Percentiles rank a stretch among this genome's conserved stretches.
Evolutionary conservation across 1,140 invertebrate species (phyloP).

Genomic region (Atta texana): DNA sequence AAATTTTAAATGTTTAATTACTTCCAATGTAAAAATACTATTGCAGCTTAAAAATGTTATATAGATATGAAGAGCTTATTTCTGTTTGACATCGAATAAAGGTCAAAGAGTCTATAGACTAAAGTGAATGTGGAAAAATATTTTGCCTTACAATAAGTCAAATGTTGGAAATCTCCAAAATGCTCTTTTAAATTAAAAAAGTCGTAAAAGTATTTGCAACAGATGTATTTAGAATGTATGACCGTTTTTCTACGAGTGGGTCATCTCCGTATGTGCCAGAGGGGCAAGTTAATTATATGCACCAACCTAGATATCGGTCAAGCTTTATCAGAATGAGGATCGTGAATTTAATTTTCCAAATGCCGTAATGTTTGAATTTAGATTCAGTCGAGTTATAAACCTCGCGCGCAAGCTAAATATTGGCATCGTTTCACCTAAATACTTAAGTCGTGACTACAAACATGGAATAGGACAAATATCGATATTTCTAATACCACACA

Average conservation of each 20-base stretch:
- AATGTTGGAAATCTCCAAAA: background rate
- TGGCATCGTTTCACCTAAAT: background rate
- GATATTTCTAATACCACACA: background rate
- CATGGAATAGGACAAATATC: background rate
- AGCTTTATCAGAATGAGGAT: slow-evolving; percentile 29
- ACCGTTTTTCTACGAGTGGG: slow-evolving; percentile 50
- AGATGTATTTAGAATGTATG: slow-evolving; percentile 35
- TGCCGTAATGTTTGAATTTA: background rate
- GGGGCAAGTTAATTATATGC: slow-evolving; percentile 44
- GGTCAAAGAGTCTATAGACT: slow-evolving; percentile 15
- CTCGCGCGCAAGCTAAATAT: background rate
- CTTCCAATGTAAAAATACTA: background rate
- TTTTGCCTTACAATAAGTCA: background rate
- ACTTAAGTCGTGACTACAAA: background rate
- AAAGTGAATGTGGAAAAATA: background rate
- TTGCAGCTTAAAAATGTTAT: background rate
- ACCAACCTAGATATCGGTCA: slow-evolving; percentile 43
- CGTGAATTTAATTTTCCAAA: background rate
- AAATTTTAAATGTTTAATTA: background rate
- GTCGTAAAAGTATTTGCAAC: slow-evolving; percentile 7
- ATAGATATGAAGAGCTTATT: background rate
- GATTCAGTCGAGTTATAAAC: background rate
- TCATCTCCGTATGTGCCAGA: slow-evolving; percentile 54
- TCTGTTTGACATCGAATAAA: background rate
- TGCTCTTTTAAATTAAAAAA: background rate